These are phyloP conservation scores for Helicoverpa zea DNA, from an alignment of 1,140 invertebrate genomes.

Conservation along the genomic window DNA sequence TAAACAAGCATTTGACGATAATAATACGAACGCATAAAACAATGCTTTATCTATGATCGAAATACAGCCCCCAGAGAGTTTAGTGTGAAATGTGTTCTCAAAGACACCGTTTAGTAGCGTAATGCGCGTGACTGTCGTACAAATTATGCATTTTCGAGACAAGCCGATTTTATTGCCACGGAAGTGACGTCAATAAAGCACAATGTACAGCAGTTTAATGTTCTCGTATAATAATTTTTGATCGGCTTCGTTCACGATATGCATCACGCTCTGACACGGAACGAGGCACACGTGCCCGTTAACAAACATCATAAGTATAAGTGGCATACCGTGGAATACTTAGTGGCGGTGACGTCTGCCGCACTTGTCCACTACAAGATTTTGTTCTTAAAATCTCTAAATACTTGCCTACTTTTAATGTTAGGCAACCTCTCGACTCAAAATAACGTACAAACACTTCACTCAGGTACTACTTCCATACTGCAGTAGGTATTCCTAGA, in stretches of 20 bases:
- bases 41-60: slow-evolving; percentile 83
- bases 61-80: slow-evolving; percentile 72
- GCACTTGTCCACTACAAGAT: slow-evolving; percentile 44
- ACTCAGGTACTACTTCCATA: slow-evolving; percentile 29
- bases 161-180: slow-evolving; percentile 84
- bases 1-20: slow-evolving; percentile 80
- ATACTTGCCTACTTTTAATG: slow-evolving; percentile 32
- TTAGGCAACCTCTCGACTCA: slow-evolving; percentile 32
- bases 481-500: slow-evolving; percentile 24
- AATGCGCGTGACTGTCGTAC: slow-evolving; percentile 83
- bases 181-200: slow-evolving; percentile 85
- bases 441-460: slow-evolving; percentile 44
- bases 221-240: slow-evolving; percentile 78
- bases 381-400: slow-evolving; percentile 45
- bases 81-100: slow-evolving; percentile 85
- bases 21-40: slow-evolving; percentile 83
- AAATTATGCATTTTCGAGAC: slow-evolving; percentile 85
- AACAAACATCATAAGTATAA: slow-evolving; percentile 44
- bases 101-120: slow-evolving; percentile 84
- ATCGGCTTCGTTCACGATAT: slow-evolving; percentile 72
- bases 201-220: slow-evolving; percentile 79
- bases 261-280: slow-evolving; percentile 68
- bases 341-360: slow-evolving; percentile 9
- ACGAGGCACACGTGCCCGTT: slow-evolving; percentile 59
- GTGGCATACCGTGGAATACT: background rate